Conservation (phyloP, 2,888 invertebrate species). For the Pristionchus arcanus region DNA sequence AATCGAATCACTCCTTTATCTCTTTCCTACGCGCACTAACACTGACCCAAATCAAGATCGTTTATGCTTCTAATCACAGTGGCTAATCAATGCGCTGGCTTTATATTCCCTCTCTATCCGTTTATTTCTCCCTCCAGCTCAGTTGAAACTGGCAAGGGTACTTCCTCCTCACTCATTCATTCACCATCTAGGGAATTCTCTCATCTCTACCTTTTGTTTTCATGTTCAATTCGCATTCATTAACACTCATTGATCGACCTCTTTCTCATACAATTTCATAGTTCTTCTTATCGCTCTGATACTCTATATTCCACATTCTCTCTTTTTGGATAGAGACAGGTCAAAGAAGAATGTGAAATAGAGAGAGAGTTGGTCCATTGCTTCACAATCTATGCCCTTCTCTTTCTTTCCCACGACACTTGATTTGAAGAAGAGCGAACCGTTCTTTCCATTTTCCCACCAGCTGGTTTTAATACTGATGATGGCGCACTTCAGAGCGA, state of each 20-base stretch:
- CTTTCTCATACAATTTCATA: constrained; percentile 11
- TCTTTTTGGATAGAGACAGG: neutral
- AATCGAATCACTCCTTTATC: neutral
- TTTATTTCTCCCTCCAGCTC: constrained; percentile 16
- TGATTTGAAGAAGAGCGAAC: neutral
- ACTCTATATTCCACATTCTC: neutral
- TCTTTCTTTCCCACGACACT: constrained; percentile 18
- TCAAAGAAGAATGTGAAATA: neutral
- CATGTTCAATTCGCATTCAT: constrained; percentile 11
- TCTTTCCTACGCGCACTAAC: constrained; percentile 8
- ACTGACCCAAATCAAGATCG: constrained; percentile 48
- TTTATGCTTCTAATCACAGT: constrained; percentile 47
- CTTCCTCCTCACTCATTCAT: neutral
- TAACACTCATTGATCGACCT: constrained; percentile 51
- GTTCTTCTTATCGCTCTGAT: neutral
- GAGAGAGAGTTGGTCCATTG: neutral
- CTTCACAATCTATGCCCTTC: neutral
- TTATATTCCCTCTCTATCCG: constrained; percentile 1
- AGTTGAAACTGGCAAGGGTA: neutral
- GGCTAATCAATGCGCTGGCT: constrained; percentile 33
- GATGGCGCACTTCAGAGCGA: constrained; percentile 44
- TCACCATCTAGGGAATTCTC: neutral
- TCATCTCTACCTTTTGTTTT: constrained; percentile 40
- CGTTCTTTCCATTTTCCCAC: constrained; percentile 43
- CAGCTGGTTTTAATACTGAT: constrained; percentile 47